Evolutionary conservation across 2,888 invertebrate species (phyloP), one percentile per base, ranked within the genome.

Genomic region (Philhelius pedissequus): DNA sequence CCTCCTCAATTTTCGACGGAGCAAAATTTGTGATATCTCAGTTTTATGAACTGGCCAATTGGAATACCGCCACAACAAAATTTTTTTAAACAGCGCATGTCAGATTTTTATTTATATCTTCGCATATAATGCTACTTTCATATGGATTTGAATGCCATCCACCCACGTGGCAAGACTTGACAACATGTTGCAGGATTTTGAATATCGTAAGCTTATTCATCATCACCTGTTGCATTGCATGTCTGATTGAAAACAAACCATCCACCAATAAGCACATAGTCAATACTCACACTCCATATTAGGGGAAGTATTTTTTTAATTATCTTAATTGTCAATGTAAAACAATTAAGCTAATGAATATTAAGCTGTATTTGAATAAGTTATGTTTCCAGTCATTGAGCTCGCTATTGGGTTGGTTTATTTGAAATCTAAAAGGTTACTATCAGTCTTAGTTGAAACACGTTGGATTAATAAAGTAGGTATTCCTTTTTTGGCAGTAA

Each of bases 341-440:
- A 22, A 70, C 64, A 74, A 83, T 70, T 79, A 74, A n/a, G 43
- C 70, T 79, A 79, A 79, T 83, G 60, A 79, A 68, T 66, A 60
- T 18, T 32, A 54, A 69, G 40, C 75, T 79, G 25, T 74, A 69
- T 66, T 69, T 78, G 74, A 83, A 83, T 83, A 70, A 66, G 20
- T 74, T 32, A 83, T 83, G 38, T 9, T 15, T n/a, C 43, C 38
- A 22, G 58, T 15, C 30, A 82, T 77, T 52, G 66, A 82, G 71
- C 60, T 52, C 22, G 25, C 27, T 54, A 73, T n/a, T n/a, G n/a
- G 62, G 69, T 73, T 69, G 48, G 40, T 43, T 20, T 20, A 18
- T 66, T 45, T 75, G 18, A 43, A 70, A 79, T 75, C 58, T 70
- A 70, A 70, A 75, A 70, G 38, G 18, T 15, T n/a, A 18, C 3